Base-by-base conservation (phyloP, 2,797 vertebrate species). In the Myotis vivesi region DNA sequence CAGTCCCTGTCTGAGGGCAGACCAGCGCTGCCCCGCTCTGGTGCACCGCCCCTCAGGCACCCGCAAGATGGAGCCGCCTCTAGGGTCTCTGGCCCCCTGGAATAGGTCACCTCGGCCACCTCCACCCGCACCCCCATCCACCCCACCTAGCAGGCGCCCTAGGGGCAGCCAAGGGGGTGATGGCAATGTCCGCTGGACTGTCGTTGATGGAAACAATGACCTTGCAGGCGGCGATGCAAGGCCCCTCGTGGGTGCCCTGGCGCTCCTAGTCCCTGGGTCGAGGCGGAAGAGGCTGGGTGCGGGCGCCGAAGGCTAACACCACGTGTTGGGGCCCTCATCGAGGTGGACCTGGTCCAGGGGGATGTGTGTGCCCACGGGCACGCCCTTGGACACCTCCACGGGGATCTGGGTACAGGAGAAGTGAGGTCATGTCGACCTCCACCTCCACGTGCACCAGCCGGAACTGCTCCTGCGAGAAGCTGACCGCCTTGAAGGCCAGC, bases 21-120 rank as follows among this genome's bases (percentile, higher is more conserved):
- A 99, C 98, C 12, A 99, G 98, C 23, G 99, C 99, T 97, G 99
- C 99, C 1, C 99, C 98, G 87, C 99, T 99, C 98, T 99, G 98
- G 11, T 97, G 98, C 51, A 98, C 99, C 0, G 99, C 0, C 99
- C 98, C 98, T 99, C 99, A 0, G 98, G 99, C 95, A 99, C 98
- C 73, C 86, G 23, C 0, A 99, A 98, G 12, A 99, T 98, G 11
- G 98, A 95, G 0, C 95, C 77, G 94, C 8, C 46, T 97, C 96
- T 0, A 79, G 66, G 0, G 23, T 64, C 69, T 83, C 99, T 0
- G 99, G 98, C 0, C 98, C 98, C 96, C 1, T 2, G 12, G 38
- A 72, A 15, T 44, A 44, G 23, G 13, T 30, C 25, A 8, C 25
- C 23, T 30, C 6, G 3, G 71, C 57, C 57, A 28, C 25, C 57